A percentile compares a stretch with the other conserved stretches of the same genome.
These are phyloP conservation scores for Cettia cetti DNA, from an alignment of 2,113 vertebrate species.

Conservation along the genomic window DNA sequence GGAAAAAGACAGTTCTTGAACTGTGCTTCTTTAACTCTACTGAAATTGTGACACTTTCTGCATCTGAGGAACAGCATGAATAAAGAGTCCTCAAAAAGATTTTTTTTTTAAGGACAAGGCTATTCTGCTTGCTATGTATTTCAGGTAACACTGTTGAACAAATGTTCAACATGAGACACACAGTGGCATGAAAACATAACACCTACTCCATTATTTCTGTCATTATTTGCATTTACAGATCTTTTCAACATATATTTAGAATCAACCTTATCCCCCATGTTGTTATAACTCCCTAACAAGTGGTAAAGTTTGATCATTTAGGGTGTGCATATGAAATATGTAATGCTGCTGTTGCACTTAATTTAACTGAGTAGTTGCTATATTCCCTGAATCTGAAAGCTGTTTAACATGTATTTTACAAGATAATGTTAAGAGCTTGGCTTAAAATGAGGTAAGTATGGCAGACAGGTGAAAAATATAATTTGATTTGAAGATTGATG, in stretches of 20 bases:
- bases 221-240: not conserved
- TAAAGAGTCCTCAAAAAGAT: not conserved
- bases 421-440: not conserved
- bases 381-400: not conserved
- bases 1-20: not conserved
- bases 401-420: not conserved
- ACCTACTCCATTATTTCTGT: not conserved
- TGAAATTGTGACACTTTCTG: not conserved
- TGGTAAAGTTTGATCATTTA: not conserved
- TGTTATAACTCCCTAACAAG: not conserved
- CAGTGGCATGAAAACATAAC: not conserved
- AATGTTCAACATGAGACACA: not conserved
- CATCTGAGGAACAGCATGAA: not conserved
- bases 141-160: not conserved
- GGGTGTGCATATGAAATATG: not conserved
- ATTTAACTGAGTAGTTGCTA: not conserved
- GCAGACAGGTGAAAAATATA: not conserved
- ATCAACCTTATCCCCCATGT: rapidly evolving
- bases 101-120: not conserved
- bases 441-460: not conserved
- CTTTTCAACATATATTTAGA: not conserved
- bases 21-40: not conserved
- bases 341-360: not conserved
- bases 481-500: not conserved
- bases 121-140: not conserved